Evolutionary conservation across 2,113 vertebrate species (phyloP).

Genomic region (Cranoglanis bouderius): DNA sequence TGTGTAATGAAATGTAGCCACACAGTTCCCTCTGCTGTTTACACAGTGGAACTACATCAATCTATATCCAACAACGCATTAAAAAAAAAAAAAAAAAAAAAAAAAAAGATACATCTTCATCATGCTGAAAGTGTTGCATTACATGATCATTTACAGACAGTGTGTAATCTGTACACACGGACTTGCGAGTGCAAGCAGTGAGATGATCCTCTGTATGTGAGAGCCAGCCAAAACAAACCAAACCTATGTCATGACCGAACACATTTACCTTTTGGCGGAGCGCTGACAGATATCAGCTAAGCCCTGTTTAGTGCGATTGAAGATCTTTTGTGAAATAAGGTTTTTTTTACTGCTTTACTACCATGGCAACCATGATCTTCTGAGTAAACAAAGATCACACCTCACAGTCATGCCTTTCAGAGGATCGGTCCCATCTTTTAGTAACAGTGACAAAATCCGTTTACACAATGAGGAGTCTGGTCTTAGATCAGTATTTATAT

Average conservation of each 20-base stretch:
- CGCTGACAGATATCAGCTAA: constrained; percentile 36
- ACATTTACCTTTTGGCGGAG: constrained; percentile 15
- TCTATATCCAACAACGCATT: background rate
- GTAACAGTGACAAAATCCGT: background rate
- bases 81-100: background rate
- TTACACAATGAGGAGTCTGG: background rate
- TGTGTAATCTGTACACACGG: background rate
- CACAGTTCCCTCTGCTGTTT: constrained; percentile 43
- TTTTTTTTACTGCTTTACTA: constrained; percentile 27
- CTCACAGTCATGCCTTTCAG: background rate
- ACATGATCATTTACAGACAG: background rate
- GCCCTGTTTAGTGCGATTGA: constrained; percentile 24
- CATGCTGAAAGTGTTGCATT: background rate
- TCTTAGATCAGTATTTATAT: background rate
- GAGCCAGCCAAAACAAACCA: constrained; percentile 48
- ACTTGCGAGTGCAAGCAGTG: constrained; percentile 8
- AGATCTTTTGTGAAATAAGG: constrained; percentile 35
- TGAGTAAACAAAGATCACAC: constrained; percentile 17
- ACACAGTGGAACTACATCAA: background rate
- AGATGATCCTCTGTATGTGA: constrained; percentile 28
- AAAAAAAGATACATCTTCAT: background rate
- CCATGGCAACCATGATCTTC: constrained; percentile 35
- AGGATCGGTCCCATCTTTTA: background rate
- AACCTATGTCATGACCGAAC: constrained; percentile 8
- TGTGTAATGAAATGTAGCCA: constrained; percentile 3